Evolutionary conservation across 2,797 vertebrate genomes (phyloP).

Genomic region (Acrossocheilus wenchowensis): DNA sequence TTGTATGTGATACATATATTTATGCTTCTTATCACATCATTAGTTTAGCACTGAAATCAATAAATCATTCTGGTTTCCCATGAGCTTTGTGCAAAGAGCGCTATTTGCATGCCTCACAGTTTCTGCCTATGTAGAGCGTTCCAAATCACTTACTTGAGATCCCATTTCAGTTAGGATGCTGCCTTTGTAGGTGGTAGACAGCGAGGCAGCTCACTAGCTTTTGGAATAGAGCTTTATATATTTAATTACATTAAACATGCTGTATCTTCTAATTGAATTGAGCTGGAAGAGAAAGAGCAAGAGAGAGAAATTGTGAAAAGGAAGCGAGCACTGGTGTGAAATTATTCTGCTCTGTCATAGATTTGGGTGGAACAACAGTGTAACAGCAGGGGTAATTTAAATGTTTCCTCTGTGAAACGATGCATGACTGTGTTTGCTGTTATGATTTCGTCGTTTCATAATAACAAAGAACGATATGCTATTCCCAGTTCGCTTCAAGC

Average conservation of each 20-base stretch:
- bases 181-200: conserved; percentile 17
- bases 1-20: neutral
- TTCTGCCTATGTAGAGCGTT: neutral
- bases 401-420: conserved; percentile 46
- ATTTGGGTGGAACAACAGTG: conserved; percentile 40
- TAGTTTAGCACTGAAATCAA: neutral
- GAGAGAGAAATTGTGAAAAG: conserved; percentile 22
- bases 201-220: neutral
- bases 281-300: conserved; percentile 18
- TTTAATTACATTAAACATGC: conserved; percentile 46
- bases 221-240: conserved; percentile 18
- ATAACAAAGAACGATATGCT: conserved; percentile 37
- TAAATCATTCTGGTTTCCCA: neutral
- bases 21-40: neutral
- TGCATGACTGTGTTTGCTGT: conserved; percentile 40
- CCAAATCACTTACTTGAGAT: neutral
- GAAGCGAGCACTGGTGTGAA: conserved; percentile 39
- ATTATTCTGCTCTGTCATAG: conserved; percentile 44
- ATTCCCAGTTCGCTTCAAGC: conserved; percentile 26
- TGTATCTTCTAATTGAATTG: conserved; percentile 44
- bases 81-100: neutral
- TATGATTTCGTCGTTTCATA: conserved; percentile 19
- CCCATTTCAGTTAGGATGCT: neutral
- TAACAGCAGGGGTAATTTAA: conserved; percentile 39
- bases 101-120: neutral